Percentiles rank a stretch among this genome's conserved stretches.
Evolutionary conservation across 2,113 vertebrate species (phyloP).

Genomic region (Lamprotornis superbus): DNA sequence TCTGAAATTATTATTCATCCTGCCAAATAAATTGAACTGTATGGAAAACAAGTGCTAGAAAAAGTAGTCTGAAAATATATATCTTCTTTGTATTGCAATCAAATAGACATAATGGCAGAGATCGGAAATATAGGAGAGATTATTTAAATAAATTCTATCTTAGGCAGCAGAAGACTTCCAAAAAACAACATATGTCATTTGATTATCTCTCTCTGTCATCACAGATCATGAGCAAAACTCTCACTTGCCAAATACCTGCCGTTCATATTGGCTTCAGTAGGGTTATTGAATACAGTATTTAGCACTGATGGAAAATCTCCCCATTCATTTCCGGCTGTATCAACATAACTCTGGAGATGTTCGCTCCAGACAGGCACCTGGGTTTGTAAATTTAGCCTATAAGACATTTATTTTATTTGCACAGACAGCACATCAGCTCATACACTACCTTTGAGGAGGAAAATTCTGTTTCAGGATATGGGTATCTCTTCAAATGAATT

Average conservation of each 20-base stretch:
- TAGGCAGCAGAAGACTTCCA: neutral
- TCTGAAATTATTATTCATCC: neutral
- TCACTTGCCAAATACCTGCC: slow-evolving; percentile 10
- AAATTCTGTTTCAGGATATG: slow-evolving; percentile 11
- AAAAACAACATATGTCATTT: neutral
- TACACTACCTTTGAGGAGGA: neutral
- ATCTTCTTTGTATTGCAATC: neutral
- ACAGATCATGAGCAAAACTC: neutral
- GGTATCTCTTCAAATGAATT: neutral
- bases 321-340: neutral
- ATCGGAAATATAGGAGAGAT: neutral
- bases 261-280: neutral
- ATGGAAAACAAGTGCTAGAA: neutral
- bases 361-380: neutral
- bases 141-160: slow-evolving; percentile 19
- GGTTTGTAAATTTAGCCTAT: neutral
- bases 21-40: neutral
- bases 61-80: neutral
- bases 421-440: neutral
- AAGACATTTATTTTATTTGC: neutral
- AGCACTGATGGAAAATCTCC: neutral
- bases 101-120: neutral
- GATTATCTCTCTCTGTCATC: neutral
- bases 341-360: neutral
- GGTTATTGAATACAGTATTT: neutral